phyloP scores from a whole-genome alignment of 64 coral and sea anemone species.

The Orbicella faveolata region DNA sequence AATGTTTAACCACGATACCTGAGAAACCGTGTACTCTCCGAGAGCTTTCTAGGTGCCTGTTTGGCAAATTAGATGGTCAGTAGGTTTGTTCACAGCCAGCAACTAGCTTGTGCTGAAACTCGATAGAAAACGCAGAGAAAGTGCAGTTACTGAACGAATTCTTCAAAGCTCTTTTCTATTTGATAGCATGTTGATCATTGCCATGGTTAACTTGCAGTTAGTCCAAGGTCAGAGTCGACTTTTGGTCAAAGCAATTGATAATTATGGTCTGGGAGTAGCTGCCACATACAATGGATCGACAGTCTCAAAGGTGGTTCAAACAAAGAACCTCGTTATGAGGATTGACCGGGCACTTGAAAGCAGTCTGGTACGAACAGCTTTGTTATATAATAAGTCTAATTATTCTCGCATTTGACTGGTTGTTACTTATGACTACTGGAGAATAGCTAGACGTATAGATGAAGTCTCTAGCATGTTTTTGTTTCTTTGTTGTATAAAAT shows the following conservation, averaged over 20 bases:
- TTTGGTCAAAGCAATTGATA: conserved; percentile 21
- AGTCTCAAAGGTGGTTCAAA: not conserved
- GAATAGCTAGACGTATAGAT: too few relatives aligned
- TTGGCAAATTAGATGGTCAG: too few relatives aligned
- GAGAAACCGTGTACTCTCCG: too few relatives aligned
- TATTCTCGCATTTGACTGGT: too few relatives aligned
- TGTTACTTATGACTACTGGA: too few relatives aligned
- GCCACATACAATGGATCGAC: not conserved
- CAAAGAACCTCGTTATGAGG: not conserved
- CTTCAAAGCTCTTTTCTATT: not conserved
- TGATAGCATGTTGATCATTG: not conserved
- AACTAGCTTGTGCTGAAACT: too few relatives aligned
- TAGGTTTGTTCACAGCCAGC: too few relatives aligned
- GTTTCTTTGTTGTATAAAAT: too few relatives aligned
- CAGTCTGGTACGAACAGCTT: conserved; percentile 16
- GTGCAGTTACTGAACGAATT: not conserved
- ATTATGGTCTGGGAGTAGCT: conserved; percentile 25
- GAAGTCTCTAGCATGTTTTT: too few relatives aligned
- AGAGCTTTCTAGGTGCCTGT: too few relatives aligned
- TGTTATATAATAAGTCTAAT: too few relatives aligned
- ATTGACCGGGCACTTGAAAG: not conserved
- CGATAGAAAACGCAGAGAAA: not conserved
- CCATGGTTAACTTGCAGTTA: not conserved
- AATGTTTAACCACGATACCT: too few relatives aligned
- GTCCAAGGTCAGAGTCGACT: not conserved